Evolutionary conservation across 2,888 invertebrate species (phyloP), one percentile per base, ranked within the genome.

Genomic region (Drosophila silvestris): DNA sequence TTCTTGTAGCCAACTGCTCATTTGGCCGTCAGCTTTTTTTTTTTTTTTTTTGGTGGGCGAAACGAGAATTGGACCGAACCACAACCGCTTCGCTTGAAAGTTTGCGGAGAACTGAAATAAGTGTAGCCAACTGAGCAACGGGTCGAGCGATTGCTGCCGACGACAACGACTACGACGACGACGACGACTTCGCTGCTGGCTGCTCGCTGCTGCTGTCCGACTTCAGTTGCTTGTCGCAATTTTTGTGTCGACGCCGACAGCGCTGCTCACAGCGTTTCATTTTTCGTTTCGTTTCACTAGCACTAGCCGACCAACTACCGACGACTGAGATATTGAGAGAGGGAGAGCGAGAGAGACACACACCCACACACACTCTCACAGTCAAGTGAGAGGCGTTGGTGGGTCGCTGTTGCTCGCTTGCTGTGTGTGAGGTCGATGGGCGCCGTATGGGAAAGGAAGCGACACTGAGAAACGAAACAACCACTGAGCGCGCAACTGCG

Each of bases 31-130:
- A 79, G 74, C 47, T 64, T 68, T 41, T 61, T 76, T 69, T 61
- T 41, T 41, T 64, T 70, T 69, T 28, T 19, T n/a, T n/a, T 56
- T 28, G 53, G 59, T 72, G 68, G 73, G 64, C 79, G 75, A 79
- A 69, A 64, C 53, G 56, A 77, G 65, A 9, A 39, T 39, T 19
- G 56, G 84, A 79, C 74, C 76, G 70, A 79, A 89, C 82, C 81
- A 79, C 85, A 92, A 82, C 90, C 91, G 83, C 85, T 85, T 80
- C 86, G 85, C 80, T 85, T 87, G 87, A 88, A 92, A 91, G 92
- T 92, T 89, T 83, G 82, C 90, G 89, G 83, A 85, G 82, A 90
- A 92, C 89, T 91, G 71, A 90, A 83, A 52, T 47, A 28, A 79
- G 59, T 73, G 79, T 67, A 79, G 53, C 58, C 72, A 70, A 81